Conservation (phyloP, 2,113 vertebrate genomes). For the Ceuthmochares aereus region DNA sequence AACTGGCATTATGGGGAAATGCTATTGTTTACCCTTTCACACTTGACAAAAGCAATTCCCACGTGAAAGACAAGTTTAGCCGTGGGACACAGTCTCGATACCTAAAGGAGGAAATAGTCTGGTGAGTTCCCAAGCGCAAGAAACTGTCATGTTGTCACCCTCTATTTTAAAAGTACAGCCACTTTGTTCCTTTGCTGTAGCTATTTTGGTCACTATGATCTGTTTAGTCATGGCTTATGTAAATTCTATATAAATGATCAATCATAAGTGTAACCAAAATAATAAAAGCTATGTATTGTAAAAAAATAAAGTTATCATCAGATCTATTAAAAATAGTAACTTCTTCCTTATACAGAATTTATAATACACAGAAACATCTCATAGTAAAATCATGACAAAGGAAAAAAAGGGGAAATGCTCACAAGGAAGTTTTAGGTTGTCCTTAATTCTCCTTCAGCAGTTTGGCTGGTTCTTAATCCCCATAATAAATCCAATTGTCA, state of each 20-base stretch:
- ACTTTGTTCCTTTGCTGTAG: slow-evolving; percentile 63
- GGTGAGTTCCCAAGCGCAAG: slow-evolving; percentile 87
- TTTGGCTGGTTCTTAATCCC: slow-evolving; percentile 61
- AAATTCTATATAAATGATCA: slow-evolving; percentile 68
- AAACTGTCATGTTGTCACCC: slow-evolving; percentile 78
- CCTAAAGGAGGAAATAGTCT: slow-evolving; percentile 85
- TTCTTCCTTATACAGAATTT: slow-evolving; percentile 68
- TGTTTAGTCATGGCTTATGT: slow-evolving; percentile 61
- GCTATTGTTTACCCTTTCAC: slow-evolving; percentile 97
- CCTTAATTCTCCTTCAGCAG: slow-evolving; percentile 59
- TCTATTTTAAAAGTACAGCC: slow-evolving; percentile 64
- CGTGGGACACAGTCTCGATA: slow-evolving; percentile 76
- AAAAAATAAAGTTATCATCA: slow-evolving; percentile 79
- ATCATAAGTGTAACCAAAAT: slow-evolving; percentile 76
- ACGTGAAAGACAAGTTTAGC: slow-evolving; percentile 93
- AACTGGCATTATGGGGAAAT: slow-evolving; percentile 93
- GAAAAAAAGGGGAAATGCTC: slow-evolving; percentile 14
- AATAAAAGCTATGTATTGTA: slow-evolving; percentile 74
- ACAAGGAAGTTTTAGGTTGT: slow-evolving; percentile 32
- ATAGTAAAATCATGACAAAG: slow-evolving; percentile 47
- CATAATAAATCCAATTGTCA: slow-evolving; percentile 58
- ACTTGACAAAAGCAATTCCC: slow-evolving; percentile 94
- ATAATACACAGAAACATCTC: slow-evolving; percentile 66
- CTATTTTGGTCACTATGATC: slow-evolving; percentile 71
- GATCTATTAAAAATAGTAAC: slow-evolving; percentile 75